Conservation (phyloP, 2,113 vertebrate genomes). For the Spheniscus mendiculus region DNA sequence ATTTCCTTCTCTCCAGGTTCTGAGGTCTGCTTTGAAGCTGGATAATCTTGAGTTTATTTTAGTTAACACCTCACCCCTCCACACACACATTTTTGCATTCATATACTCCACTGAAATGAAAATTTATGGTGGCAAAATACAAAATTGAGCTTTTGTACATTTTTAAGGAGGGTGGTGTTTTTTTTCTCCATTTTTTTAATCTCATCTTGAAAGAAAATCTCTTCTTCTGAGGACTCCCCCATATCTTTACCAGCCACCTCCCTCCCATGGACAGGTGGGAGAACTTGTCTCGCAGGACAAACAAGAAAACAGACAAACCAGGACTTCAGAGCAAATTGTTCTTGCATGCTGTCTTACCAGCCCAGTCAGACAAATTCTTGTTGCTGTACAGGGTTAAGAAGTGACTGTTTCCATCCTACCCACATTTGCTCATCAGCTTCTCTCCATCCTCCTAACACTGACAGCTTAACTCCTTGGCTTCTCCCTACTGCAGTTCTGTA, state of each 20-base stretch:
- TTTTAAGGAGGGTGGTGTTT: fast-evolving
- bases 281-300: neutral
- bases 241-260: neutral
- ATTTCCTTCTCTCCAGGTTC: neutral
- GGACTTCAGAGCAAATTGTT: neutral
- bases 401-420: neutral
- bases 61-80: neutral
- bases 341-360: neutral
- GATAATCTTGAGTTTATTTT: neutral
- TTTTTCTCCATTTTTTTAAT: neutral
- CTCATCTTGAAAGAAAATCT: neutral
- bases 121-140: neutral
- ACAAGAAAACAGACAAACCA: neutral
- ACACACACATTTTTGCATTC: neutral
- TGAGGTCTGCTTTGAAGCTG: neutral
- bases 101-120: neutral
- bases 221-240: neutral
- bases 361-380: neutral
- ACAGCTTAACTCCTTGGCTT: neutral
- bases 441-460: neutral
- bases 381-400: neutral
- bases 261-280: neutral
- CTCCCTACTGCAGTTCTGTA: neutral
- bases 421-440: neutral
- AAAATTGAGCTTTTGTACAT: neutral